phyloP scores from a whole-genome alignment of 2,888 invertebrate species.

The Tinea pellionella region DNA sequence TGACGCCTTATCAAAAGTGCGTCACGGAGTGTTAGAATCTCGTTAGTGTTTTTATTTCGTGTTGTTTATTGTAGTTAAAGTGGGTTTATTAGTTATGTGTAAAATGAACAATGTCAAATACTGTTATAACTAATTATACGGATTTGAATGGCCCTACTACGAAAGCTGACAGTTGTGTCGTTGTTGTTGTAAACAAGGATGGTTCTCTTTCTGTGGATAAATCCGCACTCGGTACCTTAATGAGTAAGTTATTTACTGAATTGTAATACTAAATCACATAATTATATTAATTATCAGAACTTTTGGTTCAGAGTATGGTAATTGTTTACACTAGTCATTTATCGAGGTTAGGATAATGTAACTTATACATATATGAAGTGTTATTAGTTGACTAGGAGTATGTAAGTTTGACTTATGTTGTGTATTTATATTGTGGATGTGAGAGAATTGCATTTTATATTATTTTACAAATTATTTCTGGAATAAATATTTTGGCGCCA shows the following conservation, averaged over 20 bases:
- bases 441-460: no score
- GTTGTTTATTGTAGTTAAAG: background rate
- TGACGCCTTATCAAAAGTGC: conserved; percentile 43
- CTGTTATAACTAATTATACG: conserved; percentile 65
- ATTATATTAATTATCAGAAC: background rate
- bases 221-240: conserved; percentile 80
- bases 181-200: conserved; percentile 89
- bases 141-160: conserved; percentile 63
- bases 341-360: no score
- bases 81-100: background rate
- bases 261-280: background rate
- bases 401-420: no score
- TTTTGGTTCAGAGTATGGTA: no score
- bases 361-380: no score
- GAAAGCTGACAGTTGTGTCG: conserved; percentile 77
- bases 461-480: background rate
- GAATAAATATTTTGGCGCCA: conserved; percentile 4
- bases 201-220: conserved; percentile 86
- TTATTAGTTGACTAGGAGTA: no score
- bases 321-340: no score
- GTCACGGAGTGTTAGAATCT: conserved; percentile 33
- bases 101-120: conserved; percentile 61
- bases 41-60: background rate
- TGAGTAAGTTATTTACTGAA: conserved; percentile 71
- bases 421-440: no score